Conservation (phyloP, 2,797 vertebrate species). For the Fistularia commersonii region DNA sequence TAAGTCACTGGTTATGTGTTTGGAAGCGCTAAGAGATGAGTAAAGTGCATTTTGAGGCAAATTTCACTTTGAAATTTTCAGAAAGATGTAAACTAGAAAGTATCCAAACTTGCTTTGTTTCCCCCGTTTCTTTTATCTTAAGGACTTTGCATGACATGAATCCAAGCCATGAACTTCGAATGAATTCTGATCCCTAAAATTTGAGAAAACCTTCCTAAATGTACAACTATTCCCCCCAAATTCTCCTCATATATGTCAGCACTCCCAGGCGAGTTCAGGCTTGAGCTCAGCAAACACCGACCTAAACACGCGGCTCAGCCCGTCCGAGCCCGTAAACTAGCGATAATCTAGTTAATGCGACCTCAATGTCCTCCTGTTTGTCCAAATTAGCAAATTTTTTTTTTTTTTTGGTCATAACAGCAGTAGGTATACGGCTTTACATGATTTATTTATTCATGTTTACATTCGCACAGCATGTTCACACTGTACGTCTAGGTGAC, state of each 20-base stretch:
- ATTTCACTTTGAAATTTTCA: neutral
- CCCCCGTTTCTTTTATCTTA: no score
- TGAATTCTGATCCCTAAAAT: constrained; percentile 35
- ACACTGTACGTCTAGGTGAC: no score
- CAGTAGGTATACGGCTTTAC: no score
- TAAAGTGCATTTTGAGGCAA: neutral
- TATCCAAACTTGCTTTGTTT: neutral
- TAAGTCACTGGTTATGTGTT: constrained; percentile 35
- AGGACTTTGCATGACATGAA: no score
- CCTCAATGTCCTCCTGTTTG: no score
- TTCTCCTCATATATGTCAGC: constrained; percentile 33
- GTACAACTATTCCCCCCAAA: constrained; percentile 29
- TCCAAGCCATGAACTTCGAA: no score
- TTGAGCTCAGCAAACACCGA: constrained; percentile 37
- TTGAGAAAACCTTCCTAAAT: constrained; percentile 27
- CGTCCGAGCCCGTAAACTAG: constrained; percentile 40
- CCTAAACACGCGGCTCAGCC: constrained; percentile 48
- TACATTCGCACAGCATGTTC: no score
- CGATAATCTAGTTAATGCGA: constrained; percentile 46
- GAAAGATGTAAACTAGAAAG: neutral
- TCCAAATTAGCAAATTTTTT: no score
- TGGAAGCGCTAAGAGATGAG: constrained; percentile 4
- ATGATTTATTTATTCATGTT: no score
- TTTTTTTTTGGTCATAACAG: no score
- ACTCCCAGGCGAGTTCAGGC: constrained; percentile 35